Evolutionary conservation across 2,888 invertebrate genomes (phyloP).

Genomic region (Aricia artaxerxes): DNA sequence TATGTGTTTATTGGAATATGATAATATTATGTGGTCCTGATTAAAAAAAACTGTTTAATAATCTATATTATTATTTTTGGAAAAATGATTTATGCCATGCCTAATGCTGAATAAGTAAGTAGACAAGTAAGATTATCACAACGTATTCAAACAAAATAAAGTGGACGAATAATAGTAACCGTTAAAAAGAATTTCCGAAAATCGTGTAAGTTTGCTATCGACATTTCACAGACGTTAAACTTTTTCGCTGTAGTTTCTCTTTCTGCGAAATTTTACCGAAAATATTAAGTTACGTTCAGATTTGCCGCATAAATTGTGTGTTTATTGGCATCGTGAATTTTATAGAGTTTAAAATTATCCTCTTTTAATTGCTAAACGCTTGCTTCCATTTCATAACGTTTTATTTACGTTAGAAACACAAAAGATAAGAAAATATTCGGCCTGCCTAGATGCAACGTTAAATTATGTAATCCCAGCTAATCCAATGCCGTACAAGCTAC

Average conservation of each 20-base stretch:
- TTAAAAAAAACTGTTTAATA: too few species aligned
- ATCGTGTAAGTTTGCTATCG: constrained; percentile 29
- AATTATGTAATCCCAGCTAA: constrained; percentile 21
- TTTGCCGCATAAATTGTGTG: not conserved
- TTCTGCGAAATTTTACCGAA: constrained; percentile 6
- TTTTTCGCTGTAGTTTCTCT: constrained; percentile 22
- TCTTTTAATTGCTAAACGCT: not conserved
- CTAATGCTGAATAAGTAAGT: too few species aligned
- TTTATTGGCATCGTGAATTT: not conserved
- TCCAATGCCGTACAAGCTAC: not conserved
- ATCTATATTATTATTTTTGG: too few species aligned
- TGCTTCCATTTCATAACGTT: not conserved
- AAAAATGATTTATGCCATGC: too few species aligned
- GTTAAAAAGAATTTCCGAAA: not conserved
- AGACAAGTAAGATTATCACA: not conserved
- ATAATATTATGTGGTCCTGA: too few species aligned
- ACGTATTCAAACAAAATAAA: not conserved
- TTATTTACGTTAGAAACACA: not conserved
- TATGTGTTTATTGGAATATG: too few species aligned
- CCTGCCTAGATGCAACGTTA: not conserved
- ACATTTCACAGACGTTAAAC: constrained; percentile 31
- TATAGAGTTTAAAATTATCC: not conserved
- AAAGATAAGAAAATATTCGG: not conserved
- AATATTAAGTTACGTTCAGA: constrained; percentile 14
- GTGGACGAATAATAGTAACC: not conserved